A percentile compares a stretch with the other conserved stretches of the same genome.
phyloP scores from a whole-genome alignment of 2,888 invertebrate species.

The Polymixis lichenea region DNA sequence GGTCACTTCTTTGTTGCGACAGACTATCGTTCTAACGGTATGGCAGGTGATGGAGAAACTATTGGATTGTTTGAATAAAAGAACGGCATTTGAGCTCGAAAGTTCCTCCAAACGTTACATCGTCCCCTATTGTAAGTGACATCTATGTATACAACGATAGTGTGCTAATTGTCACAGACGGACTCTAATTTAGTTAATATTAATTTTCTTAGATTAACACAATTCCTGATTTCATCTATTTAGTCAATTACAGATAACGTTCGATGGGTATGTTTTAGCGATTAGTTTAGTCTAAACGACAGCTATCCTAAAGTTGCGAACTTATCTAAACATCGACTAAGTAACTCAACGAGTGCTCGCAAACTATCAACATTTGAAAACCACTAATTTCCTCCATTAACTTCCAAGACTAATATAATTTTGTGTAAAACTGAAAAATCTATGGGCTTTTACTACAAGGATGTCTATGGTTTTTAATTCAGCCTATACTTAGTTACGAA shows the following conservation, averaged over 20 bases:
- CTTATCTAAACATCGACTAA: constrained; percentile 14
- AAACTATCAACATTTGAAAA: constrained; percentile 7
- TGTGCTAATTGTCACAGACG: constrained; percentile 25
- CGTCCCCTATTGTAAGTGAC: constrained; percentile 12
- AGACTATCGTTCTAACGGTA: neutral
- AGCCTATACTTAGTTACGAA: neutral
- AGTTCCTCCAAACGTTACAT: constrained; percentile 12
- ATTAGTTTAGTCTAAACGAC: constrained; percentile 10
- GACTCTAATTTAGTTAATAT: constrained; percentile 32
- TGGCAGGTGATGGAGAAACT: neutral
- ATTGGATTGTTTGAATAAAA: neutral
- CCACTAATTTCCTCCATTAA: neutral
- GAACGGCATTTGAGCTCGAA: neutral
- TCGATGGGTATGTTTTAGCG: constrained; percentile 35
- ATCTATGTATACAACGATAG: constrained; percentile 18
- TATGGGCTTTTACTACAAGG: constrained; percentile 1
- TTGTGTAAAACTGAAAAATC: constrained; percentile 2
- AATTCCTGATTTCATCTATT: constrained; percentile 53
- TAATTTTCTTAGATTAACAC: constrained; percentile 56
- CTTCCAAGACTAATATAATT: neutral
- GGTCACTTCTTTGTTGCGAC: neutral
- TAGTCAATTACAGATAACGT: constrained; percentile 46
- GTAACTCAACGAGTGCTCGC: constrained; percentile 11
- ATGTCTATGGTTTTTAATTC: neutral
- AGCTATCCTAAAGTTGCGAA: constrained; percentile 28